phyloP scores from a whole-genome alignment of 2,888 invertebrate species.

The Ferrisia virgata region DNA sequence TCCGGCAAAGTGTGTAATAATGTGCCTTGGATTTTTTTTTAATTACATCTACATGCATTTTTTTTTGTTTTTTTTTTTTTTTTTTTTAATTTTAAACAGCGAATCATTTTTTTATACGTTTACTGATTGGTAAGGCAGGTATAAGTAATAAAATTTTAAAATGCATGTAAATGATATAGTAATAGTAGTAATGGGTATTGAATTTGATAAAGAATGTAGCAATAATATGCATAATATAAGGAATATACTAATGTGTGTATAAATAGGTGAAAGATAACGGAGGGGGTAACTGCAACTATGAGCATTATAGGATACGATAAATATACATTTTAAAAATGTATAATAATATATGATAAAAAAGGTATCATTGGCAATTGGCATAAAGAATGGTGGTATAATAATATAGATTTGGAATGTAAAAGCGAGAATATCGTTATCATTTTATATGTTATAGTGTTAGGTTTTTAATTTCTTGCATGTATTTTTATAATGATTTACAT shows the following conservation, averaged over 20 bases:
- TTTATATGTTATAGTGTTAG: conserved; percentile 5
- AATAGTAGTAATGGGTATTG: no score
- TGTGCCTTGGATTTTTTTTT: not conserved
- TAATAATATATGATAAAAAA: not conserved
- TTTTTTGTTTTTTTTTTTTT: no score
- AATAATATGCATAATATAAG: not conserved
- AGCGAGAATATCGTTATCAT: conserved; percentile 5
- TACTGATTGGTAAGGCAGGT: no score
- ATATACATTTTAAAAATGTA: no score
- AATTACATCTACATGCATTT: not conserved
- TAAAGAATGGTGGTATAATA: not conserved
- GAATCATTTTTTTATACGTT: no score
- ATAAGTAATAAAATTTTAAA: not conserved
- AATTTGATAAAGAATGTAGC: not conserved
- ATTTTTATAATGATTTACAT: not conserved
- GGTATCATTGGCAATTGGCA: no score
- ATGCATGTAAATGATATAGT: not conserved
- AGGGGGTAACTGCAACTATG: conserved; percentile 44
- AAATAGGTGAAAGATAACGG: conserved; percentile 26
- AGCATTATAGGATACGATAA: not conserved
- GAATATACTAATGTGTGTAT: not conserved
- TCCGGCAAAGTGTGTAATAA: conserved; percentile 28
- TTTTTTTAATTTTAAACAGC: no score
- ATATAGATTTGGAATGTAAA: not conserved
- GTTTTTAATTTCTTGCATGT: not conserved